Evolutionary conservation across 2,888 invertebrate species (phyloP), one percentile per base, ranked within the genome.

Genomic region (Rotaria macrura): DNA sequence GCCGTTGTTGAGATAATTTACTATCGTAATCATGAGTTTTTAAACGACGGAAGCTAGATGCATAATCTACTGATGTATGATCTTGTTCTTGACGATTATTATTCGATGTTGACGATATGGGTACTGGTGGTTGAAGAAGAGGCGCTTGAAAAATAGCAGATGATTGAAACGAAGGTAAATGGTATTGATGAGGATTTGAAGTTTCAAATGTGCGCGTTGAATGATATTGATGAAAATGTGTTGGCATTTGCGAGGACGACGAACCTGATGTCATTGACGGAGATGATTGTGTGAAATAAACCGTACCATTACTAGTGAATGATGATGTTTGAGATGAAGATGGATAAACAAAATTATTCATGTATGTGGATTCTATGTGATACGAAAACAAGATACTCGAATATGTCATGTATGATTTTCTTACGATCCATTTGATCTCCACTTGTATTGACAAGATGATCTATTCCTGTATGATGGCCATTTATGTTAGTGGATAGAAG

Each of bases 211-310:
- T 17, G 38, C 34, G 65, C 20, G 65, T 20, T 65, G 65, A 38
- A 65, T 65, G 34, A 65, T 65, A 65, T 65, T 65, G 65, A 65
- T 65, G 65, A 29, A 65, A 65, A 65, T 34, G 65, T 65, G 65
- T 34, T 65, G 65, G 6, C 20, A 2, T 25, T 54, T 65, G 65
- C 17, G 65, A 65, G 1, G 34, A 34, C 14, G 34, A 14, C 5
- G 65, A 34, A 65, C 12, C 17, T 23, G 20, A 23, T 52, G 23
- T 52, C 23, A 23, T 52, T 20, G 65, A 29, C 17, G 65, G 14
- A 38, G 65, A 5, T 65, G 65, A 20, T 17, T 65, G 65, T 34
- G 65, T 34, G 14, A 65, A 65, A 29, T 65, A 65, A 65, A 65
- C 20, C 9, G 65, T 34, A 20, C 34, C 34, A 65, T 65, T 65